Evolutionary conservation across 2,113 vertebrate species (phyloP).

Genomic region (Tylochromis polylepis): DNA sequence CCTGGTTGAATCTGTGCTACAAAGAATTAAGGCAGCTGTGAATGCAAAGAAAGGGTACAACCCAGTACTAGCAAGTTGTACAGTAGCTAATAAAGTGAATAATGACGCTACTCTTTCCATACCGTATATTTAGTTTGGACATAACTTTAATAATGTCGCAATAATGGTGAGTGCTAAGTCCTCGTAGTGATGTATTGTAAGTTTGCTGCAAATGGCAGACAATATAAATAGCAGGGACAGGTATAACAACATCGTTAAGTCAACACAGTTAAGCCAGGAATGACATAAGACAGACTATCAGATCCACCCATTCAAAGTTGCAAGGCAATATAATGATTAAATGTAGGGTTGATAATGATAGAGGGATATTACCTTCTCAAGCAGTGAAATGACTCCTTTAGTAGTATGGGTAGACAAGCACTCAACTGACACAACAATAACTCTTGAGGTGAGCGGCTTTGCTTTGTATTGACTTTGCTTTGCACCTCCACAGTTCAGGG

Average conservation of each 20-base stretch:
- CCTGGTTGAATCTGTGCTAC: not conserved
- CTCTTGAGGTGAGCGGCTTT: conserved; percentile 12
- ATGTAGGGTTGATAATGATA: not conserved
- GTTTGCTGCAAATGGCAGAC: not conserved
- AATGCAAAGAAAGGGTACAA: not conserved
- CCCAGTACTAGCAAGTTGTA: not conserved
- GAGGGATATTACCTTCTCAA: not conserved
- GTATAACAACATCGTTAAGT: not conserved
- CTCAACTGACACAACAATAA: not conserved
- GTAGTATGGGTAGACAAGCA: not conserved
- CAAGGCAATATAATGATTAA: not conserved
- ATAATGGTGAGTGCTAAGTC: not conserved
- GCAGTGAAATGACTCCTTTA: not conserved
- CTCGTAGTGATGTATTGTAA: not conserved
- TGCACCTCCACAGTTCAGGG: not conserved
- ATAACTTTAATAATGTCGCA: not conserved
- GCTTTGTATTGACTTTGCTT: not conserved
- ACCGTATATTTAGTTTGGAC: not conserved
- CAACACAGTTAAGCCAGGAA: not conserved
- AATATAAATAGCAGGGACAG: not conserved
- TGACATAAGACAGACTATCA: not conserved
- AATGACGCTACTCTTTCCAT: not conserved
- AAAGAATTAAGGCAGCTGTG: not conserved
- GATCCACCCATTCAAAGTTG: not conserved
- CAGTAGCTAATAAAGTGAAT: not conserved